Conservation (phyloP, 2,797 vertebrate species). For the Ambastaia sidthimunki region DNA sequence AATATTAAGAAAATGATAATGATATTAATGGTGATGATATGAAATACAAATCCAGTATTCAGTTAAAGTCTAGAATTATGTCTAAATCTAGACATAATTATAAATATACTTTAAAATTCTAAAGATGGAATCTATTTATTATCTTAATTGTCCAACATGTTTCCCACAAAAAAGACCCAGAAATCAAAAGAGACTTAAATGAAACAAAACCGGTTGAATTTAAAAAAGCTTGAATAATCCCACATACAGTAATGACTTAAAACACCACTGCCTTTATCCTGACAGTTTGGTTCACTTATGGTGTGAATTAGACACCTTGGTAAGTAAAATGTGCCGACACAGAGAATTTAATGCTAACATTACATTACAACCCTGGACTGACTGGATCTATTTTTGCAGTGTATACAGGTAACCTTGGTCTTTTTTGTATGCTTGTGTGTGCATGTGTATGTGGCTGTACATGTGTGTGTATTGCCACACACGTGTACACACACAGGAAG, state of each 20-base stretch:
- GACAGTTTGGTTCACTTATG: neutral
- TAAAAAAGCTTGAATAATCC: neutral
- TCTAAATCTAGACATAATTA: no score
- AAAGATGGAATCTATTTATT: no score
- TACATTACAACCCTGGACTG: slow-evolving; percentile 14
- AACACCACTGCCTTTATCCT: neutral
- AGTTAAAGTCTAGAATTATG: no score
- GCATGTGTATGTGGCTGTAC: slow-evolving; percentile 21
- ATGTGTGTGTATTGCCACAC: slow-evolving; percentile 12
- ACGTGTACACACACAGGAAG: slow-evolving; percentile 11
- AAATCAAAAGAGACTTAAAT: neutral
- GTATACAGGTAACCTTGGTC: slow-evolving; percentile 16
- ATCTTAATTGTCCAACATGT: no score
- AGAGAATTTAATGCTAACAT: slow-evolving; percentile 11
- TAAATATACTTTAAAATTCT: no score
- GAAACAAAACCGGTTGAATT: neutral
- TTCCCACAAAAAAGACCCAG: no score
- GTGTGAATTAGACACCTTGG: neutral
- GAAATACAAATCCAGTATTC: no score
- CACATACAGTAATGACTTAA: neutral
- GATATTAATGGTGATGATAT: no score
- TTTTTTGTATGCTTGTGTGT: slow-evolving; percentile 24
- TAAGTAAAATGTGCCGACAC: slow-evolving; percentile 11
- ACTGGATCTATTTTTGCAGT: slow-evolving; percentile 34
- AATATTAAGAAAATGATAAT: no score